Percentiles rank a stretch among this genome's conserved stretches.
These are phyloP conservation scores for Florisuga fusca DNA, from an alignment of 2,797 vertebrate species.

Conservation along the genomic window DNA sequence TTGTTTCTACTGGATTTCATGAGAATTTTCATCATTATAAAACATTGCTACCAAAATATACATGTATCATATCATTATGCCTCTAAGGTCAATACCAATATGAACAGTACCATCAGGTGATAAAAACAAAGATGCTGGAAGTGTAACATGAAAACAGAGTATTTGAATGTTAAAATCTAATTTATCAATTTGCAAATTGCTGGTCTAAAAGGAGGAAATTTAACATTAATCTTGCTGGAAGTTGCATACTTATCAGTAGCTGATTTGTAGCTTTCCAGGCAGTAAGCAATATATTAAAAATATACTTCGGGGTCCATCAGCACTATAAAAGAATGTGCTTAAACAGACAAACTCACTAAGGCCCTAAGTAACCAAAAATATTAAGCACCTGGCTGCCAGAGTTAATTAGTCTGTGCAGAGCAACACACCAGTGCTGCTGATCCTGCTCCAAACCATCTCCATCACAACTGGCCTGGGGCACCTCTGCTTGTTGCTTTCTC, in stretches of 20 bases:
- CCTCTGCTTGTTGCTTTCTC: background rate
- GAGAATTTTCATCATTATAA: background rate
- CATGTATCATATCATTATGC: background rate
- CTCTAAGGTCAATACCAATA: conserved; percentile 20
- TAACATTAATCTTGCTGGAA: conserved; percentile 62
- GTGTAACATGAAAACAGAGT: background rate
- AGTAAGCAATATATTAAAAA: conserved; percentile 58
- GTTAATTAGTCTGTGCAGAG: background rate
- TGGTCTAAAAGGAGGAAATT: conserved; percentile 45
- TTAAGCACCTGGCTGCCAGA: conserved; percentile 49
- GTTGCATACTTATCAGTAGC: conserved; percentile 41
- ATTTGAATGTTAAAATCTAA: conserved; percentile 33
- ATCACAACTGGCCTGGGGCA: background rate
- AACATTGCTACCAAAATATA: background rate
- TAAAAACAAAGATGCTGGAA: conserved; percentile 45
- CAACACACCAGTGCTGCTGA: background rate
- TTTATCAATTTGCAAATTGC: conserved; percentile 62
- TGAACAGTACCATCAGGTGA: conserved; percentile 31
- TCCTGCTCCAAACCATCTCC: background rate
- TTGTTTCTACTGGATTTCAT: background rate
- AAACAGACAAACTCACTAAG: background rate
- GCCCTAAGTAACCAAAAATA: background rate
- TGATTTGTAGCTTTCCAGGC: conserved; percentile 64
- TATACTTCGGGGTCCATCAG: conserved; percentile 42
- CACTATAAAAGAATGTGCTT: conserved; percentile 34